Conservation (phyloP, 1,140 invertebrate genomes). For the Mercenaria mercenaria region DNA sequence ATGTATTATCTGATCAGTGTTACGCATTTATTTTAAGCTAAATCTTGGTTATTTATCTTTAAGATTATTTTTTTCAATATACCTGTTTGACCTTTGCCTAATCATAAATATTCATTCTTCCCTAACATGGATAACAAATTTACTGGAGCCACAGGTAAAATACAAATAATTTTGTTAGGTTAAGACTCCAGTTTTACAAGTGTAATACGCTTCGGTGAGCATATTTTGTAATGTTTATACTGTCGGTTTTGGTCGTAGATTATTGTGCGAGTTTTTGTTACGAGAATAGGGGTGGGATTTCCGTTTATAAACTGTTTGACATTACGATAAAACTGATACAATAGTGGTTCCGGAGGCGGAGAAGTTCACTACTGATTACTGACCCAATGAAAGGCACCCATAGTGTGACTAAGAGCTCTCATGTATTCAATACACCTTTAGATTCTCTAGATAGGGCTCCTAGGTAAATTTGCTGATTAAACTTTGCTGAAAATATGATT, state of each 20-base stretch:
- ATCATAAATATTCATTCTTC: no score
- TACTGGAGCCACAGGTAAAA: conserved; percentile 37
- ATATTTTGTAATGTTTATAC: not conserved
- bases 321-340: conserved; percentile 66
- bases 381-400: conserved; percentile 65
- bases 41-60: no score
- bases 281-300: conserved; percentile 58
- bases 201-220: conserved; percentile 37
- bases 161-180: conserved; percentile 29
- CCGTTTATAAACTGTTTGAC: conserved; percentile 61
- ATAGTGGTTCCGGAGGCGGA: conserved; percentile 42
- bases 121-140: conserved; percentile 33
- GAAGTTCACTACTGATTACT: conserved; percentile 59
- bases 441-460: conserved; percentile 35
- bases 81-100: no score
- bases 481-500: conserved; percentile 43
- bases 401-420: conserved; percentile 52
- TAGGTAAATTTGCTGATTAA: conserved; percentile 40
- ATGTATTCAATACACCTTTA: conserved; percentile 50
- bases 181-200: conserved; percentile 13
- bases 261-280: conserved; percentile 51
- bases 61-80: no score
- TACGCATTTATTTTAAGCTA: no score
- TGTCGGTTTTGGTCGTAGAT: not conserved
- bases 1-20: no score